Evolutionary conservation across 2,797 vertebrate species (phyloP).

Genomic region (Anniella stebbinsi): DNA sequence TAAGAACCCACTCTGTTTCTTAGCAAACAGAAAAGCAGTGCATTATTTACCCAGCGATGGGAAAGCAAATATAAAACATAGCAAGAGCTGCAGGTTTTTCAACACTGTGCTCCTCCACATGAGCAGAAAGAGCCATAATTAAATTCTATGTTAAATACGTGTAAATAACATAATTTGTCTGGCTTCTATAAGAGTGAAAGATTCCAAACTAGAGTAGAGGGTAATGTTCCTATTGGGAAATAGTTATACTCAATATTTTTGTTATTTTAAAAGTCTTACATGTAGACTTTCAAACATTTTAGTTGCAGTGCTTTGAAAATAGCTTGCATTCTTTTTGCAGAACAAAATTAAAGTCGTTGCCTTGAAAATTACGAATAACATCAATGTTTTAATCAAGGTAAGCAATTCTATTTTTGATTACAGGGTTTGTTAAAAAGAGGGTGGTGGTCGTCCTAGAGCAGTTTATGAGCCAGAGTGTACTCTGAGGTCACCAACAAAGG

Average conservation of each 20-base stretch:
- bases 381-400: slow-evolving; percentile 99
- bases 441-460: not conserved
- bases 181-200: not conserved
- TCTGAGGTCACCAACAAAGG: too few species aligned
- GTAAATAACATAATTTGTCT: not conserved
- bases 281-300: not conserved
- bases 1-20: not conserved
- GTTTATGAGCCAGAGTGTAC: too few species aligned
- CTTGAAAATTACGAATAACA: slow-evolving; percentile 99
- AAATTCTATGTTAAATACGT: not conserved
- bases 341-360: slow-evolving; percentile 99
- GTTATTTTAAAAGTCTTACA: not conserved
- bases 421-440: not conserved
- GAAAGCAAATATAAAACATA: not conserved
- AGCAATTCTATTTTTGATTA: slow-evolving; percentile 27
- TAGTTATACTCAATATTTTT: not conserved
- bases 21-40: not conserved
- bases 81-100: not conserved
- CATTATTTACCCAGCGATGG: not conserved
- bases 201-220: not conserved
- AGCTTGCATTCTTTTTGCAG: slow-evolving; percentile 76
- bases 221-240: not conserved
- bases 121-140: not conserved
- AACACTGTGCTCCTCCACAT: not conserved
- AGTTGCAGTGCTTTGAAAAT: slow-evolving; percentile 28